A percentile compares a stretch with the other conserved stretches of the same genome.
These are phyloP conservation scores for Biston betularia DNA, from an alignment of 2,888 invertebrate genomes.

Conservation along the genomic window DNA sequence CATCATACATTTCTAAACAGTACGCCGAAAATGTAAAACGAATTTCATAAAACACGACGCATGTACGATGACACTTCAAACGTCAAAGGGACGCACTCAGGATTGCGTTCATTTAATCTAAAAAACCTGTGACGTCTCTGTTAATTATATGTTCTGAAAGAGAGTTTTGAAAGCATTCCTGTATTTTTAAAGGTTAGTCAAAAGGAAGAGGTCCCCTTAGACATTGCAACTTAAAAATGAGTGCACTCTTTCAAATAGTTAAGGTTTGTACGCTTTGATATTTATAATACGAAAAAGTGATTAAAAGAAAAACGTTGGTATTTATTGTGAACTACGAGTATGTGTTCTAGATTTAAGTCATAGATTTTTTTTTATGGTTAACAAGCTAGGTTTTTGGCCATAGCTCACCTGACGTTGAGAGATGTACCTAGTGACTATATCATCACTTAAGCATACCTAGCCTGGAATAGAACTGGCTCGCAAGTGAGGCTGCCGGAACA, in stretches of 20 bases:
- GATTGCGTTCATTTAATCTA: constrained; percentile 64
- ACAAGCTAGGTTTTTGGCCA: too few species aligned
- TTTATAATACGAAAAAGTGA: neutral
- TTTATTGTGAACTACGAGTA: neutral
- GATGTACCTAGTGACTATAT: too few species aligned
- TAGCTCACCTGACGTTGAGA: too few species aligned
- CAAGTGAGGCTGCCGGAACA: too few species aligned
- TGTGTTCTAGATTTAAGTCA: too few species aligned
- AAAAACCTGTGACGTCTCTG: constrained; percentile 67
- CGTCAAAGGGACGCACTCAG: constrained; percentile 68
- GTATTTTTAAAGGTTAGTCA: constrained; percentile 72
- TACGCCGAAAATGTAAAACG: constrained; percentile 21
- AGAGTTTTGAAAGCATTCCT: constrained; percentile 53
- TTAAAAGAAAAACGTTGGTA: neutral
- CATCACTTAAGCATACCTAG: too few species aligned
- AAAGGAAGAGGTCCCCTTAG: constrained; percentile 81
- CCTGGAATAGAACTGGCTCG: too few species aligned
- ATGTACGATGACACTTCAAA: constrained; percentile 69
- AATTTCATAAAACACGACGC: constrained; percentile 55
- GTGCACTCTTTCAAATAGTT: constrained; percentile 41
- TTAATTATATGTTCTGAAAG: constrained; percentile 70
- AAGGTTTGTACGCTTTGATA: constrained; percentile 26
- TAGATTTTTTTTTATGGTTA: too few species aligned
- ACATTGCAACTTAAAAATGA: constrained; percentile 64
- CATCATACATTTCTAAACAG: constrained; percentile 19